Evolutionary conservation across 2,888 invertebrate genomes (phyloP), one percentile per base, ranked within the genome.

Genomic region (Loripinus fragilis): DNA sequence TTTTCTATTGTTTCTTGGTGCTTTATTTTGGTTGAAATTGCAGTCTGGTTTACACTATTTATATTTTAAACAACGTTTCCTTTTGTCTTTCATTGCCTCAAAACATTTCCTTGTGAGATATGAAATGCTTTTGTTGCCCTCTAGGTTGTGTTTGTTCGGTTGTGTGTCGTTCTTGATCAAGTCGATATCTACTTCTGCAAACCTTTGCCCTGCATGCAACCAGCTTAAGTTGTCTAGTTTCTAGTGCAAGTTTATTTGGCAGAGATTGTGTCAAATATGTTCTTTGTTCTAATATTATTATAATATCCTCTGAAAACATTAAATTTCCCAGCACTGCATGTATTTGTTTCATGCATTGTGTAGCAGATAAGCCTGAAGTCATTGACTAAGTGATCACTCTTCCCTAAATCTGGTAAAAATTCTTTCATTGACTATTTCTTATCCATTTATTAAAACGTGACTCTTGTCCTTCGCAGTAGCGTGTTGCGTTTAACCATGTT

Each of bases 31-130:
- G 3, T 23, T 35, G 35, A 5, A 65, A 28, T 38, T 65, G 5
- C 10, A n/a, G 20, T 65, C 65, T 38, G 35, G 35, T 33, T 65
- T 65, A 33, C 33, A 35, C 8, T 65, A 65, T 41, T 65, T 65
- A 65, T 65, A 65, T 28, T 65, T 65, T 23, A 38, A 20, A 10
- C 65, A 65, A 28, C n/a, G 10, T n/a, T n/a, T 65, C 20, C 65
- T 30, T 35, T 65, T 65, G 1, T 33, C 2, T 23, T 65, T 65
- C 5, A 65, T 41, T 12, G 65, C 65, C 12, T 65, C 65, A 10
- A 65, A 23, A 35, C 38, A 35, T 23, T 33, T 8, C 20, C 41
- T 30, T n/a, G n/a, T 65, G n/a, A 65, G 23, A 35, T 7, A 65
- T 20, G 65, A 7, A 3, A 8, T 41, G 35, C 41, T 33, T 23